These are phyloP conservation scores for Phalacrocorax brasilianus DNA, from an alignment of 2,113 vertebrate species.

Conservation along the genomic window DNA sequence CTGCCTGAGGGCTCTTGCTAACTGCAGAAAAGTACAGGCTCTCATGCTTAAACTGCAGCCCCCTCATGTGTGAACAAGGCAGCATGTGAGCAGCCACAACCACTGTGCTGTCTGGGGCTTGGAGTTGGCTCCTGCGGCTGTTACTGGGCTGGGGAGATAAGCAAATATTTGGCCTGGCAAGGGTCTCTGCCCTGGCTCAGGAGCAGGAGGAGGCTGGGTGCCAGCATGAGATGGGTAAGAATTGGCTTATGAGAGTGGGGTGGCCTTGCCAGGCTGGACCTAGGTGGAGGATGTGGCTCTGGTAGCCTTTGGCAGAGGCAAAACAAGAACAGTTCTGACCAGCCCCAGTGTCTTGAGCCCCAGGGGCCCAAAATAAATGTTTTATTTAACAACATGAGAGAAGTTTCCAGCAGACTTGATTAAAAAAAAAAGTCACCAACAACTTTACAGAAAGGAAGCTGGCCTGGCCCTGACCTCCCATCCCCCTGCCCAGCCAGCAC, in stretches of 20 bases:
- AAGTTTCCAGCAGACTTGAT: constrained; percentile 36
- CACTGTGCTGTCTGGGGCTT: not conserved
- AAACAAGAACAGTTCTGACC: not conserved
- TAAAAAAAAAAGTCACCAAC: constrained; percentile 16
- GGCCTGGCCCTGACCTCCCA: not conserved
- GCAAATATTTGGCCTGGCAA: not conserved
- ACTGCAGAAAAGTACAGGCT: not conserved
- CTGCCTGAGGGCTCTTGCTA: not conserved
- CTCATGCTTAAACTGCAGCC: not conserved
- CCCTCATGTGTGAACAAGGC: not conserved
- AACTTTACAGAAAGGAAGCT: constrained; percentile 53
- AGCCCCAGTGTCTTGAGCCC: constrained; percentile 38
- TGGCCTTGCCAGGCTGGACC: not conserved
- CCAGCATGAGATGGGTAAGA: not conserved
- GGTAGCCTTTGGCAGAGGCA: not conserved
- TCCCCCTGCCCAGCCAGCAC: not conserved
- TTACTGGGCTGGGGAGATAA: not conserved
- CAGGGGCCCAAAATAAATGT: constrained; percentile 61
- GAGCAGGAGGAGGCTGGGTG: not conserved
- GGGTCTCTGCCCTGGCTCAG: not conserved
- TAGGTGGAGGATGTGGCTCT: not conserved
- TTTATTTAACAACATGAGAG: constrained; percentile 68
- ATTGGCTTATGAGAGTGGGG: not conserved
- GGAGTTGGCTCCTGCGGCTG: not conserved
- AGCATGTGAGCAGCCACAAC: not conserved